Base-by-base conservation (phyloP, 1,140 invertebrate genomes). In the Aphelinus certus region DNA sequence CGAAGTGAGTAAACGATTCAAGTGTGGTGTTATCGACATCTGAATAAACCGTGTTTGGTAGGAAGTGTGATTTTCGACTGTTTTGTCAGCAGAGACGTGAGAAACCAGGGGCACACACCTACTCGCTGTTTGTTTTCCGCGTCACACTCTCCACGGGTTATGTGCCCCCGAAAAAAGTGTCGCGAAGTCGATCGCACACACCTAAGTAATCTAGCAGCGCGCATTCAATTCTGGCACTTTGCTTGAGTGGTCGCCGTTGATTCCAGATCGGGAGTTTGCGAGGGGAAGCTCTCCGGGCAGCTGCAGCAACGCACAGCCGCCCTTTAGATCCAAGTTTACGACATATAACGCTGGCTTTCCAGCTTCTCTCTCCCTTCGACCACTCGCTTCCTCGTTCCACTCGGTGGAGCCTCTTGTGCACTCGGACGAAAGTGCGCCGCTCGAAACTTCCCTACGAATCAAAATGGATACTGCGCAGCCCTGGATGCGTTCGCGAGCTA, bases 191-290 rank as follows among this genome's bases (percentile, higher is more conserved):
- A 26, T 26, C 63, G 56, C 48, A 57, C 63, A 53, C 73, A 73
- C 66, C 63, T 73, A 77, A 80, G 78, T 80, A 77, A 76, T 77
- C 49, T 58, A 68, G n/a, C 47, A 56, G 75, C 51, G 74, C 76
- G 67, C 76, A 80, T 77, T 77, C 73, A 76, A 77, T 76, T 75
- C 75, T 68, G 65, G 70, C 55, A 53, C 67, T 73, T 70, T 57
- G 49, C 69, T 58, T 7, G 71, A 73, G 51, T 48, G 68, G 26
- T 26, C 26, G 58, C 70, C 64, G 72, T 77, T 76, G 58, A 64
- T 60, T 68, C 61, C 71, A 76, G 73, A 80, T 78, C 26, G 4
- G 51, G 51, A 53, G 51, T 26, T 26, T 26, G 26, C 26, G 26
- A 26, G 26, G 26, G 26, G 26, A 26, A 26, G 26, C 9, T 53